phyloP scores from a whole-genome alignment of 2,888 invertebrate species.

The Griposia aprilina region DNA sequence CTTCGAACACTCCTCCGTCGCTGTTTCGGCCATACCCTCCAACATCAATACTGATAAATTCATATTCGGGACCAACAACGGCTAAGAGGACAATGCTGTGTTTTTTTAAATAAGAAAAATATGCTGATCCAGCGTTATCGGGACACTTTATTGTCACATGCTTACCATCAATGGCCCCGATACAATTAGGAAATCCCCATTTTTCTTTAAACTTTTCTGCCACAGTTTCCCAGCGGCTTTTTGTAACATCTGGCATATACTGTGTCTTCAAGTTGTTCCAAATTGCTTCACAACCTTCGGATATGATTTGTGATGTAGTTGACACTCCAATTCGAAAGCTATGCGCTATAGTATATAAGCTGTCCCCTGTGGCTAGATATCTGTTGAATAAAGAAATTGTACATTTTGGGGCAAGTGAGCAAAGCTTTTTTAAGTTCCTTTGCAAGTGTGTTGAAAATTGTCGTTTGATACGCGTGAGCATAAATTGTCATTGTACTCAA shows the following conservation, averaged over 20 bases:
- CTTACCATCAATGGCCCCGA: slow-evolving; percentile 1
- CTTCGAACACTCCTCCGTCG: not conserved
- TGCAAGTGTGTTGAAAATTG: too few relatives aligned
- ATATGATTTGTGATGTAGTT: not conserved
- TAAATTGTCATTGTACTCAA: too few relatives aligned
- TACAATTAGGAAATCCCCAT: not conserved
- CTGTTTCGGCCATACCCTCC: slow-evolving; percentile 5
- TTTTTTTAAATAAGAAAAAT: slow-evolving; percentile 1
- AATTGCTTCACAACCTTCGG: not conserved
- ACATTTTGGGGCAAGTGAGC: too few relatives aligned
- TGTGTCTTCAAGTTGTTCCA: not conserved
- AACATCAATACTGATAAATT: not conserved
- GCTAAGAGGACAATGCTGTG: not conserved
- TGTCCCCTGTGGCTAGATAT: not conserved
- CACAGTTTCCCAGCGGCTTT: not conserved
- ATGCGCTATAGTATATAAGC: not conserved
- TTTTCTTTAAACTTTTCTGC: not conserved
- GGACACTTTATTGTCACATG: slow-evolving; percentile 1
- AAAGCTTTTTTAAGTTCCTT: too few relatives aligned
- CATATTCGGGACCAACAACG: not conserved
- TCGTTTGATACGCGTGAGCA: too few relatives aligned
- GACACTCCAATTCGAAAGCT: not conserved
- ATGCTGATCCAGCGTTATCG: not conserved
- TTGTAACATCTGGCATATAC: not conserved
- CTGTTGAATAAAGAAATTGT: too few relatives aligned